phyloP scores from a whole-genome alignment of 2,113 vertebrate genomes.

The Blennius ocellaris region DNA sequence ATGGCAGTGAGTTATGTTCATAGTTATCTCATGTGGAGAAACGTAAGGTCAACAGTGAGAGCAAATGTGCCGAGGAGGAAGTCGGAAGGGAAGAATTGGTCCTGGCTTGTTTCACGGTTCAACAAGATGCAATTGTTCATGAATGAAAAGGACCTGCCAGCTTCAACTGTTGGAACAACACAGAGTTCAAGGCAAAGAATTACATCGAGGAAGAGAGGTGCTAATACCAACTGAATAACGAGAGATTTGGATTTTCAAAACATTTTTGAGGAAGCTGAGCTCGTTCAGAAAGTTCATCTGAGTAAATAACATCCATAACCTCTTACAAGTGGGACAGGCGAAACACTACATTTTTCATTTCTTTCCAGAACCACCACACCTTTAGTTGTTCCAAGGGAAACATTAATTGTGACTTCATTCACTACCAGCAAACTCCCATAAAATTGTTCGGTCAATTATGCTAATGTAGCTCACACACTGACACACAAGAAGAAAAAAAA shows the following conservation, averaged over 20 bases:
- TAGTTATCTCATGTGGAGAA: slow-evolving; percentile 42
- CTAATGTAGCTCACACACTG: background rate
- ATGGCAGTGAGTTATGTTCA: slow-evolving; percentile 54
- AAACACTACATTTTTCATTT: slow-evolving; percentile 27
- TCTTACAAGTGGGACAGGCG: slow-evolving; percentile 22
- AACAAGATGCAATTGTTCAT: slow-evolving; percentile 44
- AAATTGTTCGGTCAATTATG: background rate
- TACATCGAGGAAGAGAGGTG: slow-evolving; percentile 3
- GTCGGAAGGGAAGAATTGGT: slow-evolving; percentile 21
- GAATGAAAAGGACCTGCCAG: slow-evolving; percentile 34
- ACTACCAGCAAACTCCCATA: background rate
- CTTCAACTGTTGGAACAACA: slow-evolving; percentile 48
- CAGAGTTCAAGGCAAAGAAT: no score
- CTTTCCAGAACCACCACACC: slow-evolving; percentile 43
- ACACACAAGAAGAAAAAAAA: background rate
- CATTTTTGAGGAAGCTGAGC: slow-evolving; percentile 13
- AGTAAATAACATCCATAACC: slow-evolving; percentile 47
- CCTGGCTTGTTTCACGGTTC: slow-evolving; percentile 42
- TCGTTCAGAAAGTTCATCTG: slow-evolving; percentile 7
- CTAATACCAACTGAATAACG: background rate
- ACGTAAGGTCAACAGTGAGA: slow-evolving; percentile 36
- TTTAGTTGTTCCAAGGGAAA: slow-evolving; percentile 17
- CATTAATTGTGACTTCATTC: background rate
- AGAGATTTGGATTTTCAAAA: background rate
- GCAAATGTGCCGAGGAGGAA: slow-evolving; percentile 34